Conservation (phyloP, 2,113 vertebrate species). For the Thomomys bottae region DNA sequence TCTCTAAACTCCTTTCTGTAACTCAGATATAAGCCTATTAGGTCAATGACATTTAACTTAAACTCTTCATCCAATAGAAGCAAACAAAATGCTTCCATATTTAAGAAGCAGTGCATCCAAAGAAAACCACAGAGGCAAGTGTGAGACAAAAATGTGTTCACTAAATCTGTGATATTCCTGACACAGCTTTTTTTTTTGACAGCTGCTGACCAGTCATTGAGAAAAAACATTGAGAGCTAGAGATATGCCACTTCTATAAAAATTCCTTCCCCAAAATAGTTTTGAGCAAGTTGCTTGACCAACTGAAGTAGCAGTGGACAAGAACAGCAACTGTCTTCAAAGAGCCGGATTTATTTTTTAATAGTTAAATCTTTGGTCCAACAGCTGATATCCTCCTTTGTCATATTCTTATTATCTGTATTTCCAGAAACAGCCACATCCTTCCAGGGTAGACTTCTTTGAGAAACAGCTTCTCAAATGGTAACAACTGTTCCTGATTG, state of each 20-base stretch:
- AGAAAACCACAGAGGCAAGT: constrained; percentile 14
- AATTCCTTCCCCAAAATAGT: constrained; percentile 87
- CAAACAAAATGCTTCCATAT: not conserved
- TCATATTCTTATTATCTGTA: constrained; percentile 59
- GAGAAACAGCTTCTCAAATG: constrained; percentile 63
- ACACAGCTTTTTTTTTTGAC: constrained; percentile 77
- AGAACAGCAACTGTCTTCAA: constrained; percentile 69
- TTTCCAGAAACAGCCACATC: constrained; percentile 54
- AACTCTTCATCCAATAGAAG: not conserved
- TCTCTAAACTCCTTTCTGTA: not conserved
- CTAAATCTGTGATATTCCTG: constrained; percentile 79
- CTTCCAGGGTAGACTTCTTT: constrained; percentile 64
- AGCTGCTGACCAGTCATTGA: constrained; percentile 81
- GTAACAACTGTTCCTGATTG: constrained; percentile 74
- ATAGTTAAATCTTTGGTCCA: constrained; percentile 49
- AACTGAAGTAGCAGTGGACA: constrained; percentile 54
- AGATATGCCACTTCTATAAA: constrained; percentile 74
- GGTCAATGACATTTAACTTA: not conserved
- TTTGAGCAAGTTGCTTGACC: constrained; percentile 65
- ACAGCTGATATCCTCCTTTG: constrained; percentile 79
- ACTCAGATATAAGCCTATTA: not conserved
- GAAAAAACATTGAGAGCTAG: constrained; percentile 72
- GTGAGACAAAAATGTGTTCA: constrained; percentile 25
- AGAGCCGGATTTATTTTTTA: constrained; percentile 24
- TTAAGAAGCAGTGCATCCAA: constrained; percentile 57